Base-by-base conservation (phyloP, 1,140 invertebrate species). In the Vanessa tameamea region DNA sequence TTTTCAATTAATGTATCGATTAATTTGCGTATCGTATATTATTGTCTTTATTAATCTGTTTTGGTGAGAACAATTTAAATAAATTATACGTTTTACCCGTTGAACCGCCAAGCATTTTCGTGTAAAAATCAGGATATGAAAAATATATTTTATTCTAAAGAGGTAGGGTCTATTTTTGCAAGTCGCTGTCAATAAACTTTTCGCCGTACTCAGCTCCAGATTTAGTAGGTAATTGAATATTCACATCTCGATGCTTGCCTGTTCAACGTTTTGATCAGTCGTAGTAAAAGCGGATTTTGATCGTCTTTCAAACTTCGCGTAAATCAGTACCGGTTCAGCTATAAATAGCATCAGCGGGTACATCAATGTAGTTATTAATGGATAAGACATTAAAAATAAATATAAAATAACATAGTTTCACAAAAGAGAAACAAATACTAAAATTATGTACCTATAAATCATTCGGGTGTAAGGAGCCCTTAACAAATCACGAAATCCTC, bases 161-260 rank as follows among this genome's bases (percentile, higher is more conserved):
- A 7, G n/a, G 37, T 64, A 80, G 65, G 59, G 79, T 78, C 47
- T 50, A 75, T 74, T 78, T 77, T 79, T 47, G 65, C 47, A 31
- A 68, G 16, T 2, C 20, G 31, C n/a, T 26, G 47, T 26, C 20
- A 55, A 57, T 53, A 20, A 55, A 68, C 64, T 75, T 79, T 57
- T 57, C 65, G 57, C 13, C 48, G n/a, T 63, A 47, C 26, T 64
- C 47, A 72, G 78, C 61, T 63, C 47, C 71, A 67, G 78, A 81
- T 83, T 80, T 76, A 78, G 78, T 65, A 61, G 64, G 75, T 84
- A 84, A 87, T 84, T 83, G 80, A 87, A 87, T 87, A 84, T 84
- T 83, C 82, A 82, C 73, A 79, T 80, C 74, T 72, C 82, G 78
- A 82, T 75, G 79, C 77, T 63, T 68, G 70, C 55, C 75, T 76